phyloP scores from a whole-genome alignment of 2,113 vertebrate species.

The Entelurus aequoreus region DNA sequence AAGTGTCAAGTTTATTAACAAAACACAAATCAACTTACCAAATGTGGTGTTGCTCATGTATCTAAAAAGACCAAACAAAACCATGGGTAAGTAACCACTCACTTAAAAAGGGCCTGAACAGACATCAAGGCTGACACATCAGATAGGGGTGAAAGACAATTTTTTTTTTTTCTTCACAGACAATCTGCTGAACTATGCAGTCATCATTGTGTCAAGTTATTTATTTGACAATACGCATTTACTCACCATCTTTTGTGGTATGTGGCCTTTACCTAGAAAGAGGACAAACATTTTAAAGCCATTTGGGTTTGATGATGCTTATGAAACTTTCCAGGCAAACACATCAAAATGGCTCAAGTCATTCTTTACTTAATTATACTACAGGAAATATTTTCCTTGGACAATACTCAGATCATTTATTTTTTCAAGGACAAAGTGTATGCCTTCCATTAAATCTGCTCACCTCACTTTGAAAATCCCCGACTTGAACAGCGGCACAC shows the following conservation, averaged over 20 bases:
- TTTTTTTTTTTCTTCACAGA: conserved; percentile 50
- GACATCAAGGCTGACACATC: conserved; percentile 1
- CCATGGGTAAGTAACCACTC: not conserved
- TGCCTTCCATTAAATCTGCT: too few species aligned
- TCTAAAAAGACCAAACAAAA: not conserved
- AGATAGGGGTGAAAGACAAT: conserved; percentile 75
- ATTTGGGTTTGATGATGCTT: not conserved
- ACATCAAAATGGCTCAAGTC: not conserved
- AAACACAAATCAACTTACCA: not conserved
- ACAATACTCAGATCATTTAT: too few species aligned
- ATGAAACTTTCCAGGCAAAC: accelerated
- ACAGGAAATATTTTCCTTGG: too few species aligned
- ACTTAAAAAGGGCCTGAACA: accelerated
- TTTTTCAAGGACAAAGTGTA: too few species aligned
- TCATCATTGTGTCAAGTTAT: conserved; percentile 17
- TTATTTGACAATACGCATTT: too few species aligned
- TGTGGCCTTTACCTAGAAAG: too few species aligned
- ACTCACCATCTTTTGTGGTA: too few species aligned
- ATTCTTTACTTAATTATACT: too few species aligned
- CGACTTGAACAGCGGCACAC: too few species aligned
- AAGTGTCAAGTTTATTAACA: conserved; percentile 22
- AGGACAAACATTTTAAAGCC: too few species aligned
- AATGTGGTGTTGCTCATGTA: not conserved
- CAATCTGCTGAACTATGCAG: conserved; percentile 31
- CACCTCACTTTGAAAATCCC: too few species aligned